Evolutionary conservation across 2,113 vertebrate species (phyloP).

Genomic region (Eira barbara): DNA sequence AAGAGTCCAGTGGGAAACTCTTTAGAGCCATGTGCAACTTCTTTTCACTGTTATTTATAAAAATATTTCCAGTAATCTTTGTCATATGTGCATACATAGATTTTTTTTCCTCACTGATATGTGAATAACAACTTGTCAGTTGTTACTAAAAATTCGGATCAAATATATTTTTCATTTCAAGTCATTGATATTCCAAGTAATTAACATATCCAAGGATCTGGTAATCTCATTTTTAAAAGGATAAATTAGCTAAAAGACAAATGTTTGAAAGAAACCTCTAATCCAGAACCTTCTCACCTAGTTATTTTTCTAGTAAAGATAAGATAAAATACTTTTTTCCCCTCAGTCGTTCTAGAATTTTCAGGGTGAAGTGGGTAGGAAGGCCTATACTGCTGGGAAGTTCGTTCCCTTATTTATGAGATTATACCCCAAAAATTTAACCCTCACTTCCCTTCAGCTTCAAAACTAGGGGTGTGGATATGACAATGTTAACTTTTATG

Average conservation of each 20-base stretch:
- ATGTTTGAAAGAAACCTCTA: neutral
- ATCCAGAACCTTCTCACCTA: neutral
- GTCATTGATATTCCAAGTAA: neutral
- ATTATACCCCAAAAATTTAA: neutral
- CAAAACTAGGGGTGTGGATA: neutral
- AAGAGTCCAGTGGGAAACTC: neutral
- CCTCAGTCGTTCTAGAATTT: neutral
- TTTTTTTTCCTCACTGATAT: neutral
- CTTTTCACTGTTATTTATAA: neutral
- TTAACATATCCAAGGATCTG: neutral
- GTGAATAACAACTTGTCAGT: neutral
- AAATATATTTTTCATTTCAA: neutral
- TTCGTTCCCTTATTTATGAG: neutral
- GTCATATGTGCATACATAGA: neutral
- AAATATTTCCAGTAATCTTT: neutral
- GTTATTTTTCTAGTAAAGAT: neutral
- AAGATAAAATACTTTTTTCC: neutral
- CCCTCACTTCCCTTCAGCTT: neutral
- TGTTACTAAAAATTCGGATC: neutral
- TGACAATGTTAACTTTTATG: conserved; percentile 20
- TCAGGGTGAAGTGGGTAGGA: neutral
- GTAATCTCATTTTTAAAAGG: conserved; percentile 9
- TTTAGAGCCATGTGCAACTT: neutral
- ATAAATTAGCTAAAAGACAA: neutral
- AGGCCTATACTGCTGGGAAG: neutral